Base-by-base conservation (phyloP, 1,140 invertebrate genomes). In the Zaprionus capensis region DNA sequence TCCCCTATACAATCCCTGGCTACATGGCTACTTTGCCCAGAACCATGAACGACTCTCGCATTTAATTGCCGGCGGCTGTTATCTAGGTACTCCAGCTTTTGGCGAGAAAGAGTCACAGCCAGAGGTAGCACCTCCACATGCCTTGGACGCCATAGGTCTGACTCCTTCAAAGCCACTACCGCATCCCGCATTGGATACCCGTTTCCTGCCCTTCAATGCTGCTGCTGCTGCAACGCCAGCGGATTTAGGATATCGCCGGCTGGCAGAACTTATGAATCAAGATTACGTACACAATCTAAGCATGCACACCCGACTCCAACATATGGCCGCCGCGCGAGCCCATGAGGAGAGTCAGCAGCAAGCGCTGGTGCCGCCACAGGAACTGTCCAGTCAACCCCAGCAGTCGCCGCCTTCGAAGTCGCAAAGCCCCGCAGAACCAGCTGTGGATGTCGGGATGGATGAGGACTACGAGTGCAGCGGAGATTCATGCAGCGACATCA, bases 1-100 rank as follows among this genome's bases (percentile, higher is more conserved):
- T 22, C 85, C 91, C 0, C 79, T 93, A 4, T 93, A 92, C 53
- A 93, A 92, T 82, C 92, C 92, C 41, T 93, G 92, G 92, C 73
- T 92, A 22, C 91, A 92, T 20, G 92, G 91, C 44, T 93, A 92
- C 38, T 91, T 93, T 63, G 82, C 88, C 26, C 92, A 92, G 57
- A 92, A 92, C 51, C 92, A 92, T 49, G 92, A 92, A 49, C 80
- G 91, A 64, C 72, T 92, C 53, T 78, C 81, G 15, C 91, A 92
- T 76, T 68, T 92, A 58, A 91, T 92, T 55, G 76, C 92, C 64
- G 87, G 81, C 76, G 82, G 88, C 20, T 78, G 77, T 20, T 86
- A 92, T 51, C 59, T 91, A 41, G 71, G 75, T 7, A 68, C 72
- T 11, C 22, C 84, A 5, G 61, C 79, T 11, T 74, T 71, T 34